phyloP scores from a whole-genome alignment of 1,140 invertebrate genomes.

The Pseudomyrmex gracilis region DNA sequence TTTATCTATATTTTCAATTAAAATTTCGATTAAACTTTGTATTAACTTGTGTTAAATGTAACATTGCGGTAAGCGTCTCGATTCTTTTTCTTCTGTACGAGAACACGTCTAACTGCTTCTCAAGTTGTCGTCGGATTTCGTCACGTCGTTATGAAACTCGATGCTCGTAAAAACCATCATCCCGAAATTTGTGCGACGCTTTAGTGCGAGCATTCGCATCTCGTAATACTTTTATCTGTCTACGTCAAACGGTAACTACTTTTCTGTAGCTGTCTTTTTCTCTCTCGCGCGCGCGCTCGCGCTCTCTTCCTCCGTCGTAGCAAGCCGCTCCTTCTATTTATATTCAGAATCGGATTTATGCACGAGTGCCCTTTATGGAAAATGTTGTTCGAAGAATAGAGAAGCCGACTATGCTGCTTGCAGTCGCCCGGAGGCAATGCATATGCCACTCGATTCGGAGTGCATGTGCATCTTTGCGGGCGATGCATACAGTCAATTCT shows the following conservation, averaged over 20 bases:
- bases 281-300: background rate
- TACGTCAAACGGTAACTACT: conserved; percentile 40
- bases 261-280: background rate
- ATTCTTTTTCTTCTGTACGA: background rate
- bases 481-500: conserved; percentile 62
- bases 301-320: background rate
- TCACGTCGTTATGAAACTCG: conserved; percentile 42
- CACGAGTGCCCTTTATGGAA: conserved; percentile 42
- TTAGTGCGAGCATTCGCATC: conserved; percentile 29
- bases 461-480: conserved; percentile 58
- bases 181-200: conserved; percentile 35
- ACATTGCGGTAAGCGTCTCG: conserved; percentile 18
- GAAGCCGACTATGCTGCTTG: conserved; percentile 32
- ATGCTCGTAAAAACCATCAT: conserved; percentile 42
- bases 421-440: conserved; percentile 12
- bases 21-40: conserved; percentile 48
- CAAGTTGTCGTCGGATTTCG: conserved; percentile 25
- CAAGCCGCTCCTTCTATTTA: conserved; percentile 36
- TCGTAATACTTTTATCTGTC: conserved; percentile 11
- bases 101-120: background rate
- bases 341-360: conserved; percentile 57
- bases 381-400: conserved; percentile 61
- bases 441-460: conserved; percentile 41
- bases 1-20: conserved; percentile 31
- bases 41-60: conserved; percentile 33